These are phyloP conservation scores for Pristionchus entomophagus DNA, from an alignment of 2,888 invertebrate genomes.

Conservation along the genomic window DNA sequence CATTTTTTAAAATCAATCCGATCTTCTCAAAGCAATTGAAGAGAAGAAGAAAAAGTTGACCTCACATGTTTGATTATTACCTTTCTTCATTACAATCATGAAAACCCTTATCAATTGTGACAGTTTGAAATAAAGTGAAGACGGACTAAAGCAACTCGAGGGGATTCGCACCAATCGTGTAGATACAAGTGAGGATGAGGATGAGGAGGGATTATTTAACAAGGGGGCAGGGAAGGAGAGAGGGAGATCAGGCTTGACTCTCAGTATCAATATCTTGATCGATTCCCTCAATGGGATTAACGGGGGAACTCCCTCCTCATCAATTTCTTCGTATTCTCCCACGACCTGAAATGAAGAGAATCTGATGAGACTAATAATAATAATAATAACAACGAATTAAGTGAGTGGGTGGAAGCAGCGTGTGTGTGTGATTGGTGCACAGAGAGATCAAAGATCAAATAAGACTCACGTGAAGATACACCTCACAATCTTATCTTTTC, in stretches of 20 bases:
- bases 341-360: not conserved
- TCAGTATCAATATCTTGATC: constrained; percentile 16
- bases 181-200: constrained; percentile 29
- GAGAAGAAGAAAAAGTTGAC: constrained; percentile 27
- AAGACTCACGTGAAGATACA: not conserved
- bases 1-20: no score
- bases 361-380: not conserved
- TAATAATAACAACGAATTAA: not conserved
- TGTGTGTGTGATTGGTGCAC: not conserved
- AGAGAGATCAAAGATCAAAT: not conserved
- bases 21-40: not conserved
- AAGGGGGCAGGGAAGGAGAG: not conserved
- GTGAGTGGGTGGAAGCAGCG: constrained; percentile 15
- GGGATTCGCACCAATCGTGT: constrained; percentile 20
- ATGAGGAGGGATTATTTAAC: not conserved
- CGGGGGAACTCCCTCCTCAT: not conserved
- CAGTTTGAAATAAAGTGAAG: constrained; percentile 16
- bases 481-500: constrained; percentile 34
- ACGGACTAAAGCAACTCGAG: not conserved
- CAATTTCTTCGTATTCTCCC: constrained; percentile 35
- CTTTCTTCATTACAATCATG: not conserved
- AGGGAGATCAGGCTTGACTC: constrained; percentile 20
- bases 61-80: constrained; percentile 21
- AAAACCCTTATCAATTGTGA: not conserved
- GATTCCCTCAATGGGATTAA: not conserved